A percentile compares a stretch with the other conserved stretches of the same genome.
phyloP scores from a whole-genome alignment of 2,113 vertebrate genomes.

The Cheirogaleus medius region DNA sequence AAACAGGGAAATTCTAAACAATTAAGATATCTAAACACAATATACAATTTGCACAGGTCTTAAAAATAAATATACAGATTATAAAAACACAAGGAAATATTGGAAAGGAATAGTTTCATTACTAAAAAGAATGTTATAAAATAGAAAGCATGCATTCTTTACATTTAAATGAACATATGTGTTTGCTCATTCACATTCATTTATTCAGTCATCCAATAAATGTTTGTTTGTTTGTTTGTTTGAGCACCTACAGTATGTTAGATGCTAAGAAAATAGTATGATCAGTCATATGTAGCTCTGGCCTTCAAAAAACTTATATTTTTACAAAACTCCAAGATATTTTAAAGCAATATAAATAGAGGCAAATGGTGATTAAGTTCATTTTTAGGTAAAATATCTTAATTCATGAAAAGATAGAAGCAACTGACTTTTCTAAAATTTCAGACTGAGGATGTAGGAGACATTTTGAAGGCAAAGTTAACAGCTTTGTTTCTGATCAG shows the following conservation, averaged over 20 bases:
- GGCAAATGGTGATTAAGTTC: background rate
- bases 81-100: background rate
- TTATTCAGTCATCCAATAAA: background rate
- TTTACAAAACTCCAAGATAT: background rate
- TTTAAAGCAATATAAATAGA: background rate
- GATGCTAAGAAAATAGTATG: background rate
- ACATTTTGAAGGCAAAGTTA: background rate
- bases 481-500: background rate
- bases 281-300: background rate
- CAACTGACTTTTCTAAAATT: background rate
- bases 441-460: background rate
- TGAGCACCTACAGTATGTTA: background rate
- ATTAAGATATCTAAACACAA: background rate
- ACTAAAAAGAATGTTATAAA: background rate
- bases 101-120: background rate
- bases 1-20: background rate
- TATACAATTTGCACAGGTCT: background rate
- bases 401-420: background rate
- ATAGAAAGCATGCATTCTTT: background rate
- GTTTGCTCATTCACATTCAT: background rate
- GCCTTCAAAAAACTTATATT: background rate
- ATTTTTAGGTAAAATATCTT: background rate
- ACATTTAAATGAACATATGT: background rate
- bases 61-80: background rate
- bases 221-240: background rate